Base-by-base conservation (phyloP, 2,888 invertebrate genomes). In the Synergus japonicus region DNA sequence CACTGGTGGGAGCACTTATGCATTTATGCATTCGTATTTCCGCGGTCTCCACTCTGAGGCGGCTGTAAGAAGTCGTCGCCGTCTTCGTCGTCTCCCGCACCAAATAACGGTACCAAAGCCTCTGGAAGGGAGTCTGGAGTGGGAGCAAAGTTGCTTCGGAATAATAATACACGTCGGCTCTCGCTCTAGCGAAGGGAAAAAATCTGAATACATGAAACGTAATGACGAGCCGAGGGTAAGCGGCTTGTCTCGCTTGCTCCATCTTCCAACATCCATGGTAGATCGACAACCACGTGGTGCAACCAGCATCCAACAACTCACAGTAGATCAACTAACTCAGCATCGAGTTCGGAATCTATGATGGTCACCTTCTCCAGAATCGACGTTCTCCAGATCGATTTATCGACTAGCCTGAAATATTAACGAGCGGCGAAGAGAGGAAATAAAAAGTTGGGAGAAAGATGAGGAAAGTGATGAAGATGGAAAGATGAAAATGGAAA, bases 11-110 rank as follows among this genome's bases (percentile, higher is more conserved):
- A 89, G 88, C 89, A 88, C 89, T 91, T 91, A 91, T 92, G 91
- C 91, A 92, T 92, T 92, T 91, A 92, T 92, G 91, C 91, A 92
- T 92, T 91, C 90, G 89, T 91, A 91, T 92, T 91, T 91, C 89
- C 88, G 88, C 86, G 90, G 88, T 88, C 89, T 88, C 86, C 85
- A 84, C 86, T 86, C 79, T 73, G 73, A 73, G 37, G 85, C 86
- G 85, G 83, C 83, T 82, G 86, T 86, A 89, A 87, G 88, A 90
- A 88, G 88, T 86, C 88, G 87, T 88, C 86, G 82, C 79, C 86
- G 81, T 83, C 86, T 83, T 82, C 85, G 83, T 76, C 83, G 77
- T 63, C 77, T 81, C 82, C 81, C 84, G 78, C 82, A 81, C 81
- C 86, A 84, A 82, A 81, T 82, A 85, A 83, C 82, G 82, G 83